Evolutionary conservation across 2,888 invertebrate species (phyloP).

Genomic region (Antheraea assamensis): DNA sequence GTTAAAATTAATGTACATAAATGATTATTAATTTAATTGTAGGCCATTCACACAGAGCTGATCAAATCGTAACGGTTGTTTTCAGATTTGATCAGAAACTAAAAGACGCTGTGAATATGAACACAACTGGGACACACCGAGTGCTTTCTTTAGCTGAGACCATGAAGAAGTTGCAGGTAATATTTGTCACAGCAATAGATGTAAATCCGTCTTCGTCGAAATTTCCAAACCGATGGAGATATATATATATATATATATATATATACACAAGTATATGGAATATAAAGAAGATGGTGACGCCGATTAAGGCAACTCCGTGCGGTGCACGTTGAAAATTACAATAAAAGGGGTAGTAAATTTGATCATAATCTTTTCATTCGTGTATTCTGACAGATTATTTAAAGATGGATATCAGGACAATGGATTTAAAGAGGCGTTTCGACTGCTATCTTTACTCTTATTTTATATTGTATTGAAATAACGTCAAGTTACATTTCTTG

Average conservation of each 20-base stretch:
- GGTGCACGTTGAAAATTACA: too few species aligned
- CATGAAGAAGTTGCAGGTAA: slow-evolving; percentile 84
- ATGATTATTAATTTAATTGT: background rate
- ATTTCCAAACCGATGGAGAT: background rate
- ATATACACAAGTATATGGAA: too few species aligned
- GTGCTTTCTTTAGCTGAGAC: slow-evolving; percentile 89
- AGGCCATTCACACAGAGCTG: background rate
- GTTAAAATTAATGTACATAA: background rate
- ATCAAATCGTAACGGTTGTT: background rate
- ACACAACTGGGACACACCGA: slow-evolving; percentile 90
- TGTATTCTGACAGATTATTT: too few species aligned
- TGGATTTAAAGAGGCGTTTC: too few species aligned
- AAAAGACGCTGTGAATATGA: slow-evolving; percentile 91
- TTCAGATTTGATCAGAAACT: slow-evolving; percentile 91
- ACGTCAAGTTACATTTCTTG: too few species aligned
- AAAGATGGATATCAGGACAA: too few species aligned
- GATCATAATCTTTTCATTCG: too few species aligned
- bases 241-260: background rate
- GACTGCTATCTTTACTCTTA: too few species aligned
- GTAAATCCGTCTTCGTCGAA: background rate
- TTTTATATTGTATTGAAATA: too few species aligned
- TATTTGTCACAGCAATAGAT: background rate
- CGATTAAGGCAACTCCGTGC: too few species aligned
- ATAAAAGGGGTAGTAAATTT: too few species aligned
- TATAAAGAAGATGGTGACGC: too few species aligned